Base-by-base conservation (phyloP, 2,888 invertebrate genomes). In the Baronia brevicornis region DNA sequence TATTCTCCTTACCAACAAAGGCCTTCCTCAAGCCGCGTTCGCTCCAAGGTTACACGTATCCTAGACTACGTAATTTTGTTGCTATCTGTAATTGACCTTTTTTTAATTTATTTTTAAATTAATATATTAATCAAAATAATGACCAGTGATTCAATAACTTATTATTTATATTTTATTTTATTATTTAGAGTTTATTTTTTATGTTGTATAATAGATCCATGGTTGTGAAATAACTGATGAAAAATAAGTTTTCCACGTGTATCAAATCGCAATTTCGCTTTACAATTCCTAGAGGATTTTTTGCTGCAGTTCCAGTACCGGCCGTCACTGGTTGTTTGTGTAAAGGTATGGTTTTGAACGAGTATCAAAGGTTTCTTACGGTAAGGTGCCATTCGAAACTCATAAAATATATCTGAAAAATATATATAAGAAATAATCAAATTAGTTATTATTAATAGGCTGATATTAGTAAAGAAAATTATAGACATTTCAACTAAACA, bases 251-350 rank as follows among this genome's bases (percentile, higher is more conserved):
- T 21, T 0, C 67, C 65, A 0, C 42, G 31, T 3, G 44, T 46
- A 12, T 68, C 51, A 21, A 77, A 63, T 2, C 62, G 50, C 0
- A 75, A 36, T 19, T 54, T 63, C 2, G 74, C 72, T 1, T 46
- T 42, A 18, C 75, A 75, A 12, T 57, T 57, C 1, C 41, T 38
- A 0, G 59, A 47, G 1, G 12, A 25, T 27, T 67, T 72, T 38
- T 50, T 63, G 15, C 63, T 66, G 31, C 77, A 77, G 32, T 69
- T 60, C 65, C 72, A 68, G 25, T 77, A 74, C 2, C 71, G 46
- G 1, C 27, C 38, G 25, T 68, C 61, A 24, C 47, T 60, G 0
- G 65, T 70, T 0, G 70, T 64, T 38, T 55, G 58, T 3, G 60
- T 44, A 41, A 71, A 74, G 0, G 60, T 67, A 23, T 66, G 46